A percentile compares a stretch with the other conserved stretches of the same genome.
These are phyloP conservation scores for Esox niger DNA, from an alignment of 2,113 vertebrate genomes.

Conservation along the genomic window DNA sequence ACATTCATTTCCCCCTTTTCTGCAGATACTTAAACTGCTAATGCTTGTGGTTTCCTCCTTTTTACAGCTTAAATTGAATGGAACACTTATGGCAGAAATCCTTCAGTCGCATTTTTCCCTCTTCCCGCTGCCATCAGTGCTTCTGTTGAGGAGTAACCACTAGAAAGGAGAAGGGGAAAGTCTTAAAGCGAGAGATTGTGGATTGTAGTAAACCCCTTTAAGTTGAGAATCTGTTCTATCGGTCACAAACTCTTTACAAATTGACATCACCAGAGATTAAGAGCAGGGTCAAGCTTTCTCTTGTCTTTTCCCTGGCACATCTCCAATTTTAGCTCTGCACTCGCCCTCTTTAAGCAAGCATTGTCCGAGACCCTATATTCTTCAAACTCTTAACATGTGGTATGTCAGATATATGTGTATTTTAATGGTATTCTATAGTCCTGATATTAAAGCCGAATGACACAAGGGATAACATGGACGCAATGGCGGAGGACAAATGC, in stretches of 20 bases:
- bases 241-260: slow-evolving; percentile 61
- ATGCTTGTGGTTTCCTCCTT: slow-evolving; percentile 62
- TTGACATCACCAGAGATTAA: slow-evolving; percentile 66
- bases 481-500: neutral
- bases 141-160: slow-evolving; percentile 13
- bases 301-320: slow-evolving; percentile 25
- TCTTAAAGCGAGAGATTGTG: slow-evolving; percentile 4
- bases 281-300: slow-evolving; percentile 36
- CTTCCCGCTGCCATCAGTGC: neutral
- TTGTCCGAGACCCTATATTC: slow-evolving; percentile 53
- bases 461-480: neutral
- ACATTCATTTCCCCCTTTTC: slow-evolving; percentile 68
- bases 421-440: too few species aligned
- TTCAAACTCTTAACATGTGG: slow-evolving; percentile 7
- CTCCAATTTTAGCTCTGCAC: slow-evolving; percentile 36
- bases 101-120: slow-evolving; percentile 40
- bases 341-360: slow-evolving; percentile 46
- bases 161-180: neutral
- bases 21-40: slow-evolving; percentile 72
- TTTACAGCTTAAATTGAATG: slow-evolving; percentile 70
- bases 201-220: slow-evolving; percentile 46
- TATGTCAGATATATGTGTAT: too few species aligned
- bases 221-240: slow-evolving; percentile 63
- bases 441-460: neutral
- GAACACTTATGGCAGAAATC: slow-evolving; percentile 67